Evolutionary conservation across 2,797 vertebrate genomes (phyloP).

Genomic region (Xyrichtys novacula): DNA sequence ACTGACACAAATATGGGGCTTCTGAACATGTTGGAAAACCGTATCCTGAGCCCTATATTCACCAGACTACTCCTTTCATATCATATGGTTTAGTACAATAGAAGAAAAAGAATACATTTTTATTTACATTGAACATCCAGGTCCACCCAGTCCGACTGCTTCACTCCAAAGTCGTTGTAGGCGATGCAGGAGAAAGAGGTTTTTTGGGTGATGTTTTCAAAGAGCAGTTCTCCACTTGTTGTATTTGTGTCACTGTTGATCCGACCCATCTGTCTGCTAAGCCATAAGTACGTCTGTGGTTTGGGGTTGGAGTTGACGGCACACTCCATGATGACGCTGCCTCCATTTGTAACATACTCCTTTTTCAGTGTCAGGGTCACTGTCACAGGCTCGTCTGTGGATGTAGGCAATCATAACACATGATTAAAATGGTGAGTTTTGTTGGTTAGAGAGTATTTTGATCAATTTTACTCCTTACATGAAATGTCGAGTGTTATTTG

Average conservation of each 20-base stretch:
- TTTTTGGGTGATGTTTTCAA: neutral
- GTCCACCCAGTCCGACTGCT: constrained; percentile 36
- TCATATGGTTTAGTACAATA: too few species aligned
- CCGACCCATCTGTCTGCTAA: constrained; percentile 24
- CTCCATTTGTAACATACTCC: constrained; percentile 4
- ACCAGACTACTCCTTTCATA: too few species aligned
- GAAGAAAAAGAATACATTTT: neutral
- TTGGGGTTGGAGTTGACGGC: constrained; percentile 25
- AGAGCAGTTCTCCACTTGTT: constrained; percentile 4
- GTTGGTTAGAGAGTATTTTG: neutral
- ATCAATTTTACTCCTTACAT: constrained; percentile 21
- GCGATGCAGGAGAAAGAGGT: constrained; percentile 44
- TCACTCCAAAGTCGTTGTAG: constrained; percentile 24
- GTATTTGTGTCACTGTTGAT: constrained; percentile 3
- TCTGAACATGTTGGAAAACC: too few species aligned
- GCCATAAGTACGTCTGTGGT: constrained; percentile 37
- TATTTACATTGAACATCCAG: constrained; percentile 46
- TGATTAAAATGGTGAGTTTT: neutral
- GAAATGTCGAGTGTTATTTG: constrained; percentile 32
- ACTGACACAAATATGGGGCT: too few species aligned
- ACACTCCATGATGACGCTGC: constrained; percentile 20
- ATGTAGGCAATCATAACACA: neutral
- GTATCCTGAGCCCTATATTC: too few species aligned
- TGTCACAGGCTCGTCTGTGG: constrained; percentile 39
- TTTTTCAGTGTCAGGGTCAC: constrained; percentile 22